phyloP scores from a whole-genome alignment of 2,888 invertebrate genomes.

The Andricus curvator region DNA sequence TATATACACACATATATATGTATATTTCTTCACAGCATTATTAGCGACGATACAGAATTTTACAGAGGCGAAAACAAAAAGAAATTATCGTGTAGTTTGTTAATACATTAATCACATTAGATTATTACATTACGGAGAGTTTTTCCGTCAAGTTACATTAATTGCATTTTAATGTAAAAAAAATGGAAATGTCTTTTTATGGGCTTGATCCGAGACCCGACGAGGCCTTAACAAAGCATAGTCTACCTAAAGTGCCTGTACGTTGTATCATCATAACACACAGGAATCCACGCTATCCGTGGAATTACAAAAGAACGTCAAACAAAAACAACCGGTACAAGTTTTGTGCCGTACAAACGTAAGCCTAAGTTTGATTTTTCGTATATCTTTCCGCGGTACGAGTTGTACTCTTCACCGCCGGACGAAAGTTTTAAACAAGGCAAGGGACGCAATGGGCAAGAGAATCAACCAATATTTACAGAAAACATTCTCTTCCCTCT shows the following conservation, averaged over 20 bases:
- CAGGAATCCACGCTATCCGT: slow-evolving; percentile 52
- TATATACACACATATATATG: slow-evolving; percentile 53
- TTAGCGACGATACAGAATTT: slow-evolving; percentile 75
- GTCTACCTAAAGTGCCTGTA: slow-evolving; percentile 2
- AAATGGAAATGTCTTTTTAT: slow-evolving; percentile 54
- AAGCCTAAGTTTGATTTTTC: slow-evolving; percentile 65
- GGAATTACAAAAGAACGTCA: slow-evolving; percentile 51
- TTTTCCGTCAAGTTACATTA: slow-evolving; percentile 55
- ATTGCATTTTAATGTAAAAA: slow-evolving; percentile 60
- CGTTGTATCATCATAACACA: slow-evolving; percentile 52
- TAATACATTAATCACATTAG: slow-evolving; percentile 75
- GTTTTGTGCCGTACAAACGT: slow-evolving; percentile 56
- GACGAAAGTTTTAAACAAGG: slow-evolving; percentile 52
- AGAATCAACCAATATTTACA: slow-evolving; percentile 71
- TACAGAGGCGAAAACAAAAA: slow-evolving; percentile 65
- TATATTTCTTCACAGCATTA: slow-evolving; percentile 72
- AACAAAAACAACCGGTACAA: slow-evolving; percentile 51
- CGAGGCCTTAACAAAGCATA: slow-evolving; percentile 45
- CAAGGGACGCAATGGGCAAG: slow-evolving; percentile 55
- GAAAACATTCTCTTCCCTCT: slow-evolving; percentile 62
- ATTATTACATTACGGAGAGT: slow-evolving; percentile 58
- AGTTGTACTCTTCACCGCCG: slow-evolving; percentile 1
- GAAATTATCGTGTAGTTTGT: slow-evolving; percentile 67
- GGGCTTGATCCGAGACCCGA: slow-evolving; percentile 42
- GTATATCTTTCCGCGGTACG: slow-evolving; percentile 37